A percentile compares a stretch with the other conserved stretches of the same genome.
Evolutionary conservation across 2,113 vertebrate species (phyloP).

Genomic region (Gallinago media): DNA sequence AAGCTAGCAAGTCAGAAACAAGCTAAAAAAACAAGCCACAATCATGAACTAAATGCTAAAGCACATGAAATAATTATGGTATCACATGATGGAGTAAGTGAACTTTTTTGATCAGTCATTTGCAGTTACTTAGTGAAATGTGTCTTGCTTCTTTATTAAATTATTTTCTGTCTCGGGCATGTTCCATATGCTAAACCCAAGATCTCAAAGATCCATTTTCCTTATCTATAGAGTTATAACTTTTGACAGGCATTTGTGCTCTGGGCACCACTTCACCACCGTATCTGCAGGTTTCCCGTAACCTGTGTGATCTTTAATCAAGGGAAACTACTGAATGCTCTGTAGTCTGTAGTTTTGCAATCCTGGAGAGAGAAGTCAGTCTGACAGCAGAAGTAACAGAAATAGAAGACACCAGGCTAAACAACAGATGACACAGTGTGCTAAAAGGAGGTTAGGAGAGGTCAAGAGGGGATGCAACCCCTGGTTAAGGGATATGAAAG

Average conservation of each 20-base stretch:
- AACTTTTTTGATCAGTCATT: background rate
- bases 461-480: background rate
- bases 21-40: background rate
- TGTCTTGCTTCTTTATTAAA: rapidly evolving
- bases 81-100: background rate
- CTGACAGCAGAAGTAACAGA: background rate
- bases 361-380: background rate
- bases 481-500: background rate
- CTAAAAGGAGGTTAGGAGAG: background rate
- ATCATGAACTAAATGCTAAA: background rate
- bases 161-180: background rate
- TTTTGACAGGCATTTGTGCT: background rate
- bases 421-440: background rate
- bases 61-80: background rate
- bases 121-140: background rate
- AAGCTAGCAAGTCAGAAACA: constrained; percentile 11
- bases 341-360: background rate
- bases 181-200: background rate
- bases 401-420: background rate
- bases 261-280: background rate
- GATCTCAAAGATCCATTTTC: background rate
- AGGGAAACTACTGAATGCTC: background rate
- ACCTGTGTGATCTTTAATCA: background rate
- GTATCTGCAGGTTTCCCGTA: background rate
- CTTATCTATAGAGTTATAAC: background rate